Conservation (phyloP, 2,113 vertebrate genomes). For the Dolichallabes microphthalmus region DNA sequence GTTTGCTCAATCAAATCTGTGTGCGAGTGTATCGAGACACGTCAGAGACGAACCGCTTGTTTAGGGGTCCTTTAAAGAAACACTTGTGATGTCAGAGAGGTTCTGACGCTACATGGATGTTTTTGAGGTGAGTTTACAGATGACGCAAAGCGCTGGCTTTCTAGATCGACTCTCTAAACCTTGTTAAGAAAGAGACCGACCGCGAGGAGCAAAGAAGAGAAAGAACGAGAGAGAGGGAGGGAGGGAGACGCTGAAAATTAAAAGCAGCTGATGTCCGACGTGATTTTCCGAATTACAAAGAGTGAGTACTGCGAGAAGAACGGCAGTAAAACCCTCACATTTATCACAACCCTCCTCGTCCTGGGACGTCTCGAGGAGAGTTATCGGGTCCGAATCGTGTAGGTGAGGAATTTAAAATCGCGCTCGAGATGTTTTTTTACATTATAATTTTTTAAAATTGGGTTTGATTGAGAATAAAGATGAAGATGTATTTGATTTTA, state of each 20-base stretch:
- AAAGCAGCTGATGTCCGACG: constrained; percentile 53
- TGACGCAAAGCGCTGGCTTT: neutral
- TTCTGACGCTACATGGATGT: neutral
- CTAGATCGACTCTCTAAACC: neutral
- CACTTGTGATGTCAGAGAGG: neutral
- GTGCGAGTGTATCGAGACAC: no score
- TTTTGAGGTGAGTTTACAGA: neutral
- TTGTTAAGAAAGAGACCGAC: neutral
- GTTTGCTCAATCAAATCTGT: neutral
- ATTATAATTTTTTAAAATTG: no score
- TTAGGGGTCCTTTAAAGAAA: neutral
- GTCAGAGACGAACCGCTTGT: neutral
- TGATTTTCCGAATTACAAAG: constrained; percentile 28
- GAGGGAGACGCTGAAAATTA: constrained; percentile 45
- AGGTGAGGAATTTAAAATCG: neutral
- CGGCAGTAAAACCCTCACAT: constrained; percentile 4
- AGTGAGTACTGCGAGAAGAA: constrained; percentile 18
- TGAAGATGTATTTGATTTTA: neutral
- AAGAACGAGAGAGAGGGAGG: constrained; percentile 10
- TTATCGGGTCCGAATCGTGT: neutral
- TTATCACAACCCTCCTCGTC: constrained; percentile 16
- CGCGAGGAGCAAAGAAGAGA: neutral
- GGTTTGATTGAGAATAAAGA: neutral
- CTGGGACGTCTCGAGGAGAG: neutral
- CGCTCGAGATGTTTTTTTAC: neutral